Percentiles rank a stretch among this genome's conserved stretches.
phyloP scores from a whole-genome alignment of 2,888 invertebrate genomes.

The Malachius bipustulatus region DNA sequence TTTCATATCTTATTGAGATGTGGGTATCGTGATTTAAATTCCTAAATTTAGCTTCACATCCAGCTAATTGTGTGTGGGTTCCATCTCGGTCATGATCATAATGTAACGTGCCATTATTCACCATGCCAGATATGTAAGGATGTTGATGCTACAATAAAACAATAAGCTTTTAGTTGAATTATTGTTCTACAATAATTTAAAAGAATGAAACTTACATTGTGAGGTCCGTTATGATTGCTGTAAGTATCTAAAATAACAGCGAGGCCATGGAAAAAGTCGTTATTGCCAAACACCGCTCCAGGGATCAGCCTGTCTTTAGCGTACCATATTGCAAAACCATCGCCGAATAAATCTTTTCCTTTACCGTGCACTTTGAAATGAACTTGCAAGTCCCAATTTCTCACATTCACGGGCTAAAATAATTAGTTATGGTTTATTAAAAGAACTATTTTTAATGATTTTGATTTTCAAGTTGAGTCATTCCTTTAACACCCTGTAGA shows the following conservation, averaged over 20 bases:
- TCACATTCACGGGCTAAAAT: slow-evolving; percentile 65
- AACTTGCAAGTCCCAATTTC: slow-evolving; percentile 95
- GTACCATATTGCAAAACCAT: slow-evolving; percentile 96
- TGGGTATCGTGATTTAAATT: slow-evolving; percentile 85
- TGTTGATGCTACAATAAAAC: slow-evolving; percentile 75
- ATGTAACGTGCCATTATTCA: slow-evolving; percentile 87
- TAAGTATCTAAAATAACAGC: slow-evolving; percentile 95
- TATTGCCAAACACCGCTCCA: slow-evolving; percentile 92
- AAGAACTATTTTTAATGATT: too few relatives aligned
- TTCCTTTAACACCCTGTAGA: too few relatives aligned
- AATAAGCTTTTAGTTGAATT: too few relatives aligned
- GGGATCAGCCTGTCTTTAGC: slow-evolving; percentile 61
- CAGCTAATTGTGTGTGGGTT: slow-evolving; percentile 92
- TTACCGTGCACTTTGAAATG: slow-evolving; percentile 94
- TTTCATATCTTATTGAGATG: slow-evolving; percentile 81
- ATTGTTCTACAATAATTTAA: slow-evolving; percentile 4
- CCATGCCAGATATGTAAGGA: slow-evolving; percentile 96
- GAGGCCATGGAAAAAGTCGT: slow-evolving; percentile 80
- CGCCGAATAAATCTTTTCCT: slow-evolving; percentile 91
- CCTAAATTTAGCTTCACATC: slow-evolving; percentile 92
- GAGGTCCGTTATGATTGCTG: slow-evolving; percentile 97
- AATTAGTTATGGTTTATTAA: too few relatives aligned
- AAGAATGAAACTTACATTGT: slow-evolving; percentile 64
- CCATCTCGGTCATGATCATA: slow-evolving; percentile 99
- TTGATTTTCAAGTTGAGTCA: too few relatives aligned